These are phyloP conservation scores for Cactoblastis cactorum DNA, from an alignment of 2,888 invertebrate species.

Conservation along the genomic window DNA sequence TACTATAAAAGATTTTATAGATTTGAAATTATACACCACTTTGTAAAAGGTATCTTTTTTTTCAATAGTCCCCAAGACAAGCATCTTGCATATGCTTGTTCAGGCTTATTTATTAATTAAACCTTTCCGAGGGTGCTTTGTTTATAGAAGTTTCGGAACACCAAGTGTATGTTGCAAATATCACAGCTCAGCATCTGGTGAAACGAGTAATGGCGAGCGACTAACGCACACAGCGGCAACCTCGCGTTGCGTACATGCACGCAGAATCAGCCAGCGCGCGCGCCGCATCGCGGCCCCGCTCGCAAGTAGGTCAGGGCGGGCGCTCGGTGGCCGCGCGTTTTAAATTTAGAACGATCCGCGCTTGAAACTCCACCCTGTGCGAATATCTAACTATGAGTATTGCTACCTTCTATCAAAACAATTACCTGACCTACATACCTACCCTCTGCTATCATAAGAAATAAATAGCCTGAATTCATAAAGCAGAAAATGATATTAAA, in stretches of 20 bases:
- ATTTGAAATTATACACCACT: too few relatives aligned
- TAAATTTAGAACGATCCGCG: conserved; percentile 78
- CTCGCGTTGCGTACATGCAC: conserved; percentile 48
- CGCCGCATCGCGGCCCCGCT: conserved; percentile 78
- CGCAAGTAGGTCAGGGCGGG: conserved; percentile 79
- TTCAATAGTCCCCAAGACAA: too few relatives aligned
- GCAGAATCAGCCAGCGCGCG: conserved; percentile 63
- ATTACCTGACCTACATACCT: conserved; percentile 32
- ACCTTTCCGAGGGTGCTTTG: conserved; percentile 16
- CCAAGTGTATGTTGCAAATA: conserved; percentile 69
- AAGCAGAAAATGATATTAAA: too few relatives aligned
- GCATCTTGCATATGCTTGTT: too few relatives aligned
- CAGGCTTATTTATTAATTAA: too few relatives aligned
- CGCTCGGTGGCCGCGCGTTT: conserved; percentile 76
- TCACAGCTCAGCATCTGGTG: conserved; percentile 73
- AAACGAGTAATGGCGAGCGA: conserved; percentile 70
- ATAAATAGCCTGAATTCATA: too few relatives aligned
- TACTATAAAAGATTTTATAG: too few relatives aligned
- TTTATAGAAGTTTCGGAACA: conserved; percentile 42
- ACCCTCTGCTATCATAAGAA: too few relatives aligned
- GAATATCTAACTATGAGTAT: conserved; percentile 61
- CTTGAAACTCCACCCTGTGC: conserved; percentile 71
- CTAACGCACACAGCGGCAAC: conserved; percentile 60
- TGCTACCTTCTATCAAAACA: conserved; percentile 47
- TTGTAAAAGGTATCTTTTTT: too few relatives aligned